Evolutionary conservation across 2,113 vertebrate species (phyloP), one percentile per base, ranked within the genome.

Genomic region (Turdus rufiventris): DNA sequence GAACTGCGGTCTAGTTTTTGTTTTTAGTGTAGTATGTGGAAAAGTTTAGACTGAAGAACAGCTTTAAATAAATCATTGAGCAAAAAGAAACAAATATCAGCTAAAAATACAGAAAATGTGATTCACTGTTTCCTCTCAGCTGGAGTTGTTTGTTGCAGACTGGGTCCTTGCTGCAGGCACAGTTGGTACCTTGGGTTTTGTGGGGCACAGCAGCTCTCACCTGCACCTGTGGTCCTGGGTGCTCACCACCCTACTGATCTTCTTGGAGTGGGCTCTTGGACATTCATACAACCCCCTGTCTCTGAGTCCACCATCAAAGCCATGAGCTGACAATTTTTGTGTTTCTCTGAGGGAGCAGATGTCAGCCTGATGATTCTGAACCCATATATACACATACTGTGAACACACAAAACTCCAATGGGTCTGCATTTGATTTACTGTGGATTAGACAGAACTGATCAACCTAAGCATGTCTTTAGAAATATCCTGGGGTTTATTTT

Each of bases 191-290:
- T 47, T 43, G 47, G 58, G 7, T 36, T 81, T 47, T 45, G 6
- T 8, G 6, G 14, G 8, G 24, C 8, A 25, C 15, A 31, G 56
- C 66, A 53, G 56, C 1, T 2, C 31, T 43, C 26, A 4, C 66
- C 17, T 28, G 0, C 2, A 1, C 19, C 42, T 15, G 1, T 6
- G 21, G 10, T 57, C 8, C 31, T 40, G 0, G 1, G 7, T 65
- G 26, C 36, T 68, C 42, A 16, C 15, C 12, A 2, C 38, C 3
- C 4, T 9, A 1, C 17, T 56, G 2, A 33, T 45, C 45, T 51
- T 68, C 53, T 34, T 66, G 60, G 25, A 51, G 12, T 58, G 40
- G 58, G 24, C 34, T 50, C 54, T 71, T 1, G 3, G 34, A 34
- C 43, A 10, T 56, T 62, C 28, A 7, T 8, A 21, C 0, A 17